A percentile compares a stretch with the other conserved stretches of the same genome.
Evolutionary conservation across 2,888 invertebrate species (phyloP).

Genomic region (Xylota sylvarum): DNA sequence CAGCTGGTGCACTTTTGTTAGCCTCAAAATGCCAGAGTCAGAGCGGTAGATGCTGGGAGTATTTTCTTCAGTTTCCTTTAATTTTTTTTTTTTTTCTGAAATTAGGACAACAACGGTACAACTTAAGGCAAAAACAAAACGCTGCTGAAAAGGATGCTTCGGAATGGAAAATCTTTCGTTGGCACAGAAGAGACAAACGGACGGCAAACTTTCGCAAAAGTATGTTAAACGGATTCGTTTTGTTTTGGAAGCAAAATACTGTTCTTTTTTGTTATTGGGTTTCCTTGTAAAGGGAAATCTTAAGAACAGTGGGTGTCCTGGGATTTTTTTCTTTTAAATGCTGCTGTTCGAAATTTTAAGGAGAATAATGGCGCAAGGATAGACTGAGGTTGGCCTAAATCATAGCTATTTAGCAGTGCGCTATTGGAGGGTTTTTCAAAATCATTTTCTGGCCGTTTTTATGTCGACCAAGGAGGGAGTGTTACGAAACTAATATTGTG

Average conservation of each 20-base stretch:
- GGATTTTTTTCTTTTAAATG: background rate
- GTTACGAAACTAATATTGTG: too few species aligned
- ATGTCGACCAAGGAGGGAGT: too few species aligned
- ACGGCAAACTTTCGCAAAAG: constrained; percentile 22
- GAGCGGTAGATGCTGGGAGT: background rate
- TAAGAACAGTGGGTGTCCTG: background rate
- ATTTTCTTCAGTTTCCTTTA: background rate
- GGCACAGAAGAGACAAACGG: constrained; percentile 3
- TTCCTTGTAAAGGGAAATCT: background rate
- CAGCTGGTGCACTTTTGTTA: constrained; percentile 51
- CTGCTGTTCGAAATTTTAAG: background rate
- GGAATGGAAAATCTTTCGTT: constrained; percentile 29
- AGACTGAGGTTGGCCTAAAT: too few species aligned
- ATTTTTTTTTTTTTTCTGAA: constrained; percentile 29
- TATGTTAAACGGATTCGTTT: constrained; percentile 42
- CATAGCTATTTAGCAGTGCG: too few species aligned
- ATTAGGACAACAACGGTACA: constrained; percentile 29
- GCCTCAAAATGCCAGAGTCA: constrained; percentile 47
- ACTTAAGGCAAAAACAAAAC: constrained; percentile 16
- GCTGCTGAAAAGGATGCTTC: background rate
- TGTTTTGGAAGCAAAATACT: background rate
- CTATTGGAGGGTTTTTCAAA: too few species aligned
- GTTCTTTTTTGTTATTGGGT: constrained; percentile 20
- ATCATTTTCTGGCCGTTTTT: too few species aligned
- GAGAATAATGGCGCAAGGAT: too few species aligned